These are phyloP conservation scores for Clarias batrachus DNA, from an alignment of 2,113 vertebrate genomes.

Conservation along the genomic window DNA sequence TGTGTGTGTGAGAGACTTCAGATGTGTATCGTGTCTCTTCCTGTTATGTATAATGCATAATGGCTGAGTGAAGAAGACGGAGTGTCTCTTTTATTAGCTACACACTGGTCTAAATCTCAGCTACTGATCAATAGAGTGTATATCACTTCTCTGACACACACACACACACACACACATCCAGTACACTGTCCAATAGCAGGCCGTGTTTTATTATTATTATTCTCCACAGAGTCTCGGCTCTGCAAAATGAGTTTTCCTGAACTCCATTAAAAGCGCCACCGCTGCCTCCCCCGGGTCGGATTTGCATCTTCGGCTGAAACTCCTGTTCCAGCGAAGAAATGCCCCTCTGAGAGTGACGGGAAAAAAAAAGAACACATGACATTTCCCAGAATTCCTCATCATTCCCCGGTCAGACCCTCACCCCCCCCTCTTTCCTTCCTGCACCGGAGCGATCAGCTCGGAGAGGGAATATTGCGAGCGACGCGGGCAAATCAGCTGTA, in stretches of 20 bases:
- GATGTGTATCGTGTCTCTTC: slow-evolving; percentile 28
- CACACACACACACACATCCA: slow-evolving; percentile 46
- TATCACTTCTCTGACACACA: slow-evolving; percentile 18
- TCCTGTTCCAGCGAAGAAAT: slow-evolving; percentile 87
- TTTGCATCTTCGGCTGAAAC: slow-evolving; percentile 97
- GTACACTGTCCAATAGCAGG: slow-evolving; percentile 30
- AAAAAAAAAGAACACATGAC: slow-evolving; percentile 98
- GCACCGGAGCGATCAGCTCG: slow-evolving; percentile 88
- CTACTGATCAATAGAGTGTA: slow-evolving; percentile 44
- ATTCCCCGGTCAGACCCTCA: slow-evolving; percentile 63
- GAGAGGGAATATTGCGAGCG: slow-evolving; percentile 97
- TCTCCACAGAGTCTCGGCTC: slow-evolving; percentile 83
- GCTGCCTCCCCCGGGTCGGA: slow-evolving; percentile 86
- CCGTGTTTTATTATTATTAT: slow-evolving; percentile 64
- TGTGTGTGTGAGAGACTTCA: slow-evolving; percentile 54
- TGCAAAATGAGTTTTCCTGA: slow-evolving; percentile 99
- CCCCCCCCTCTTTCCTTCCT: slow-evolving; percentile 56
- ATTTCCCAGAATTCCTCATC: slow-evolving; percentile 90
- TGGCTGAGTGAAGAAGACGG: slow-evolving; percentile 38
- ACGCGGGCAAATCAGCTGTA: slow-evolving; percentile 99
- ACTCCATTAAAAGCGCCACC: slow-evolving; percentile 99
- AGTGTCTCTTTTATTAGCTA: slow-evolving; percentile 45
- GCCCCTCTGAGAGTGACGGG: slow-evolving; percentile 69
- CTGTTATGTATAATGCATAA: slow-evolving; percentile 35
- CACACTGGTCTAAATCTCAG: slow-evolving; percentile 46